These are phyloP conservation scores for Drosophila nr. fundita DNA, from an alignment of 2,888 invertebrate species.

Conservation along the genomic window DNA sequence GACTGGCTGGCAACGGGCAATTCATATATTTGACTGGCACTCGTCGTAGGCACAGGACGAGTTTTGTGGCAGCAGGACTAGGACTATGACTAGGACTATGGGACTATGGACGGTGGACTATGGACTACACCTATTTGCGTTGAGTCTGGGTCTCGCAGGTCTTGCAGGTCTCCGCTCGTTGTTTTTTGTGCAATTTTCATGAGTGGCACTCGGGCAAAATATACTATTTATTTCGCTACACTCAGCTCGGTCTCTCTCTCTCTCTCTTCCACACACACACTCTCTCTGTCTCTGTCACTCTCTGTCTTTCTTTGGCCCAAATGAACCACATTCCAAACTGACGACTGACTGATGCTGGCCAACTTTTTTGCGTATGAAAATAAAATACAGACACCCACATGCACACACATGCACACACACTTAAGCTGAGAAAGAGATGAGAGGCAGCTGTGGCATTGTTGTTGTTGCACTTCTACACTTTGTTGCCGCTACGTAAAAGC, in stretches of 20 bases:
- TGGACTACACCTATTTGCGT: not conserved
- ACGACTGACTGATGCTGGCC: conserved; percentile 43
- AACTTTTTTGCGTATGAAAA: conserved; percentile 74
- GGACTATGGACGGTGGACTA: not conserved
- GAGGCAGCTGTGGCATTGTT: conserved; percentile 57
- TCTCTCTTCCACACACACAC: not conserved
- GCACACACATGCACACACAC: conserved; percentile 13
- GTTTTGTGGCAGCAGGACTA: conserved; percentile 2
- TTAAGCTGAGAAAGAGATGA: conserved; percentile 50
- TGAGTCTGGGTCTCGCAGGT: conserved; percentile 11
- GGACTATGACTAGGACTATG: conserved; percentile 31
- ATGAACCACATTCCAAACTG: conserved; percentile 69
- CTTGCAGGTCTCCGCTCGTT: conserved; percentile 27
- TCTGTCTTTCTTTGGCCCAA: conserved; percentile 50
- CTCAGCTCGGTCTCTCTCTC: conserved; percentile 15
- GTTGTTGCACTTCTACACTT: conserved; percentile 73
- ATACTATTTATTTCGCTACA: conserved; percentile 78
- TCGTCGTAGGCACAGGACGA: conserved; percentile 61
- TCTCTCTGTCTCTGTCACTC: not conserved
- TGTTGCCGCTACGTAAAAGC: conserved; percentile 73
- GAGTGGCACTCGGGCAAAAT: conserved; percentile 78
- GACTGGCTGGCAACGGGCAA: conserved; percentile 51
- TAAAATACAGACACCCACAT: conserved; percentile 41
- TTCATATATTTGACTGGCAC: conserved; percentile 76
- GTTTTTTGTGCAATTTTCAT: conserved; percentile 73